A percentile compares a stretch with the other conserved stretches of the same genome.
phyloP scores from a whole-genome alignment of 1,140 invertebrate species.

The Archivesica marissinica region DNA sequence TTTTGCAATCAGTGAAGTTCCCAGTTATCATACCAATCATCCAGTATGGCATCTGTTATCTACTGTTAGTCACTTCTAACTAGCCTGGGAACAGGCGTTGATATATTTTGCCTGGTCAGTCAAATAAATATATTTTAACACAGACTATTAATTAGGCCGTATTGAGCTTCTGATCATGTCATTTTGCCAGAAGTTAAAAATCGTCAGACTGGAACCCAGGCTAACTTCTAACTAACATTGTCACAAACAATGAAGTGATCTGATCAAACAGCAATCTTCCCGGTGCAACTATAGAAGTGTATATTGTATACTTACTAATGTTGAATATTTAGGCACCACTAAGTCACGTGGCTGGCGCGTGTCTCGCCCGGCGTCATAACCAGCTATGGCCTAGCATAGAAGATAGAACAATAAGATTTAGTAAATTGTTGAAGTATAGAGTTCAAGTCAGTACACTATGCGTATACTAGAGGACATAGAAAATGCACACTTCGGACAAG shows the following conservation, averaged over 20 bases:
- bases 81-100: too few relatives aligned
- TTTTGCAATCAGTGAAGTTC: too few relatives aligned
- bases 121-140: too few relatives aligned
- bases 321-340: conserved; percentile 39
- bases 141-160: background rate
- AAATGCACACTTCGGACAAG: background rate
- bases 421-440: background rate
- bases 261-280: background rate
- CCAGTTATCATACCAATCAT: too few relatives aligned
- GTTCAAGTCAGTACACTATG: background rate
- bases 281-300: background rate
- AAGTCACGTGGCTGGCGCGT: conserved; percentile 63
- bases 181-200: too few relatives aligned
- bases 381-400: conserved; percentile 71
- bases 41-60: too few relatives aligned
- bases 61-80: too few relatives aligned
- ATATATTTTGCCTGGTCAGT: too few relatives aligned
- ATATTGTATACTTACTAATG: background rate
- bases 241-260: too few relatives aligned
- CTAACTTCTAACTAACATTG: too few relatives aligned
- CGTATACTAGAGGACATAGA: background rate
- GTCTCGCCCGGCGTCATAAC: conserved; percentile 77
- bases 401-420: background rate
- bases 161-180: background rate
- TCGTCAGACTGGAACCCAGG: too few relatives aligned